These are phyloP conservation scores for Macrophya alboannulata DNA, from an alignment of 2,888 invertebrate genomes.

Conservation along the genomic window DNA sequence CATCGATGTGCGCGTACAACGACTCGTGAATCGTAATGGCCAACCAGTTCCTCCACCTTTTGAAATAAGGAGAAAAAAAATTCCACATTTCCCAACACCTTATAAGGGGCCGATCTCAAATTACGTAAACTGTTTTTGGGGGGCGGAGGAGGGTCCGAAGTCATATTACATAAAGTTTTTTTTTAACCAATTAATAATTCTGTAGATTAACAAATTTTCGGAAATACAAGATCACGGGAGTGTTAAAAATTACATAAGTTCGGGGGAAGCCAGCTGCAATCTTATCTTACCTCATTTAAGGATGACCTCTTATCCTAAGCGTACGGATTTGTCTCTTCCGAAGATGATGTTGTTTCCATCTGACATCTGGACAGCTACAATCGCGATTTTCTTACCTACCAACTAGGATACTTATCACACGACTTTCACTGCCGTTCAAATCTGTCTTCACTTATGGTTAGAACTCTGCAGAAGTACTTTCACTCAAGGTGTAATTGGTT, in stretches of 20 bases:
- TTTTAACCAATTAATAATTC: neutral
- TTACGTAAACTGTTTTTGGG: no score
- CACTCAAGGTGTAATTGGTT: neutral
- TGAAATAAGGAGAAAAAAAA: neutral
- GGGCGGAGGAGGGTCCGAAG: no score
- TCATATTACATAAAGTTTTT: neutral
- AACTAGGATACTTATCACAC: neutral
- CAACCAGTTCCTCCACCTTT: neutral
- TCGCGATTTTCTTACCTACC: no score
- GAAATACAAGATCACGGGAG: neutral
- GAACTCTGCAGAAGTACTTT: neutral
- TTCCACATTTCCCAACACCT: no score
- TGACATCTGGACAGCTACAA: no score
- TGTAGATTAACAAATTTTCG: neutral
- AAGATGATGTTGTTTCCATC: neutral
- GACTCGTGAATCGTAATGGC: conserved; percentile 3
- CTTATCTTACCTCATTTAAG: neutral
- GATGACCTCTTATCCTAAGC: neutral
- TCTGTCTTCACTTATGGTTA: neutral
- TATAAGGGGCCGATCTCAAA: no score
- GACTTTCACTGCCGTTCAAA: neutral
- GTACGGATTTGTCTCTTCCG: neutral
- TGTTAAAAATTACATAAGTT: neutral
- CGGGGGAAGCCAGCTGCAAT: neutral
- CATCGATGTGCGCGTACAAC: neutral